Conservation (phyloP, 2,888 invertebrate genomes). For the Athalia circularis region DNA sequence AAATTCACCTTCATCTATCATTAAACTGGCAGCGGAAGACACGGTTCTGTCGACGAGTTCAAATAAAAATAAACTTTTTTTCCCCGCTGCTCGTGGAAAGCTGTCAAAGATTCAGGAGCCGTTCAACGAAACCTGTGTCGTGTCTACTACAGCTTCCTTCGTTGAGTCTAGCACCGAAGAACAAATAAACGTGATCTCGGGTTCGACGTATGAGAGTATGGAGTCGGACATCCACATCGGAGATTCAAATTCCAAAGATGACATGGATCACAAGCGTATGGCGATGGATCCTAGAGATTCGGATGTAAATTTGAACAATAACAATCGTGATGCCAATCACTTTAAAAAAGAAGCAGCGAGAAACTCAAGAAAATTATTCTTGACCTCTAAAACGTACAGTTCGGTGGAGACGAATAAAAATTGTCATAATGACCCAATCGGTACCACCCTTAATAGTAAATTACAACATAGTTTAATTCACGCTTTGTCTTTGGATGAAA, state of each 20-base stretch:
- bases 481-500: slow-evolving; percentile 32
- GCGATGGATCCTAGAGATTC: background rate
- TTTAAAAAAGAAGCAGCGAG: background rate
- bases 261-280: background rate
- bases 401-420: background rate
- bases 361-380: slow-evolving; percentile 3
- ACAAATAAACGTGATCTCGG: slow-evolving; percentile 35
- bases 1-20: background rate
- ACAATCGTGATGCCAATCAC: background rate
- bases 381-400: background rate
- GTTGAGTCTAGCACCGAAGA: background rate
- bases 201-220: background rate
- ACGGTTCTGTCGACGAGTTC: slow-evolving; percentile 10
- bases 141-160: slow-evolving; percentile 29
- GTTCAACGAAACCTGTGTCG: slow-evolving; percentile 18
- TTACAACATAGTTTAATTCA: slow-evolving; percentile 34
- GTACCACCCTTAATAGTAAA: slow-evolving; percentile 7
- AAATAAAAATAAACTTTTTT: background rate
- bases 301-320: background rate
- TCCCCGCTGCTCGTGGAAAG: background rate
- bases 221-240: background rate
- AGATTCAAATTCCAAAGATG: too few species aligned
- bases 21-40: background rate
- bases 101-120: background rate
- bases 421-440: background rate